phyloP scores from a whole-genome alignment of 2,797 vertebrate species.

The Phalanger gymnotis region DNA sequence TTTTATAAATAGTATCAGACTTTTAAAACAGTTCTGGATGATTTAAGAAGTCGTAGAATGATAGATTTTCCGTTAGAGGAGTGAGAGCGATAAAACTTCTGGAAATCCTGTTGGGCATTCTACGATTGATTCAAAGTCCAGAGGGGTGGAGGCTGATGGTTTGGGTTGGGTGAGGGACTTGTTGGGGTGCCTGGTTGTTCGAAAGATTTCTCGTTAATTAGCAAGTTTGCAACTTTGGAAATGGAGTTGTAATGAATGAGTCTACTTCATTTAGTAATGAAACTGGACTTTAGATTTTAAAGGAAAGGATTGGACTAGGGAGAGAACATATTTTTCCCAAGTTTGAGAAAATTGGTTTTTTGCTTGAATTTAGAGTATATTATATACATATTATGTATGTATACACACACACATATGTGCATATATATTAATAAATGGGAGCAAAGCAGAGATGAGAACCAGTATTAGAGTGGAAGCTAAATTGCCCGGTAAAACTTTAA shows the following conservation, averaged over 20 bases:
- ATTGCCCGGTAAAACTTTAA: conserved; percentile 2
- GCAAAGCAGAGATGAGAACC: neutral
- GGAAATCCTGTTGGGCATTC: conserved; percentile 53
- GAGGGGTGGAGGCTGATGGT: neutral
- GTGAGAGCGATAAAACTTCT: conserved; percentile 12
- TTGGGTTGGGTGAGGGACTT: too few relatives aligned
- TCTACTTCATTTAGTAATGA: neutral
- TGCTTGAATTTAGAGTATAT: neutral
- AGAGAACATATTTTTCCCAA: neutral
- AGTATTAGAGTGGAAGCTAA: neutral
- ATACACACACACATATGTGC: neutral
- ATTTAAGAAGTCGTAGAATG: neutral
- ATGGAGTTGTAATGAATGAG: neutral
- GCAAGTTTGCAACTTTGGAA: neutral
- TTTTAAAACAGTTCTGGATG: neutral
- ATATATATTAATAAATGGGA: neutral
- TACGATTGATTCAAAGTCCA: neutral
- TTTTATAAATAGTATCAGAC: neutral
- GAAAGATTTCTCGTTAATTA: neutral
- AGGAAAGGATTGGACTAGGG: neutral
- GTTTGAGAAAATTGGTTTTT: neutral
- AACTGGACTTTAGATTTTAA: neutral
- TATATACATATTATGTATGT: neutral
- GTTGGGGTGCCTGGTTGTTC: neutral
- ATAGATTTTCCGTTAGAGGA: neutral